phyloP scores from a whole-genome alignment of 64 coral and sea anemone species.

The Porites australiensis region DNA sequence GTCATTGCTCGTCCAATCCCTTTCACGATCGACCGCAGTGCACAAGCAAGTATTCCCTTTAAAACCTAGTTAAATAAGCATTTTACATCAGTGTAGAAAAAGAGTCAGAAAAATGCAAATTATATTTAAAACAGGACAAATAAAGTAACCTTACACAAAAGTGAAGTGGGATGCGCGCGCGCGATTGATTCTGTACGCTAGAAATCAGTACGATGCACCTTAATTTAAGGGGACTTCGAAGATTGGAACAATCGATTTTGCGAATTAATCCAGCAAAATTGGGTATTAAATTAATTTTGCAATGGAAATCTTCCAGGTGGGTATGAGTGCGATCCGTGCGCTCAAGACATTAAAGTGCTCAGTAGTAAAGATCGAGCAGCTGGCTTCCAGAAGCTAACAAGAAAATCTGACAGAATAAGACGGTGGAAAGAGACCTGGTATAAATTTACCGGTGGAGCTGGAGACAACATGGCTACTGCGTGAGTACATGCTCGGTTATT shows the following conservation, averaged over 20 bases:
- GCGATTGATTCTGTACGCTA: too few species aligned
- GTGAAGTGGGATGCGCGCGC: too few species aligned
- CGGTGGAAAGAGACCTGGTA: constrained; percentile 36
- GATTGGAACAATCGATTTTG: too few species aligned
- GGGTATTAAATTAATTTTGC: neutral
- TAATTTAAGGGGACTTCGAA: neutral
- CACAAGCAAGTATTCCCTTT: too few species aligned
- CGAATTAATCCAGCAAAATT: too few species aligned
- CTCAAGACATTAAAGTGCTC: neutral
- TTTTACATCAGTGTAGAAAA: too few species aligned
- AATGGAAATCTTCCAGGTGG: constrained; percentile 4
- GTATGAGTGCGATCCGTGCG: neutral
- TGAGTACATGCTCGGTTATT: neutral
- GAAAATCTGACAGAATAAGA: neutral
- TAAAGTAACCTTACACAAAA: too few species aligned
- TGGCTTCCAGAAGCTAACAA: neutral
- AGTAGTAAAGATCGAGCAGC: neutral
- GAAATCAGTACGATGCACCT: neutral
- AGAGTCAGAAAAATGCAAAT: too few species aligned
- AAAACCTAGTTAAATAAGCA: too few species aligned
- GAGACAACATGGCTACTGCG: constrained; percentile 24
- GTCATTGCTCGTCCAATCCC: too few species aligned
- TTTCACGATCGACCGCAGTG: too few species aligned
- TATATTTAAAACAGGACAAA: too few species aligned
- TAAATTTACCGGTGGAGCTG: constrained; percentile 1